phyloP scores from a whole-genome alignment of 2,888 invertebrate species.

The Rhodophaea formosa region DNA sequence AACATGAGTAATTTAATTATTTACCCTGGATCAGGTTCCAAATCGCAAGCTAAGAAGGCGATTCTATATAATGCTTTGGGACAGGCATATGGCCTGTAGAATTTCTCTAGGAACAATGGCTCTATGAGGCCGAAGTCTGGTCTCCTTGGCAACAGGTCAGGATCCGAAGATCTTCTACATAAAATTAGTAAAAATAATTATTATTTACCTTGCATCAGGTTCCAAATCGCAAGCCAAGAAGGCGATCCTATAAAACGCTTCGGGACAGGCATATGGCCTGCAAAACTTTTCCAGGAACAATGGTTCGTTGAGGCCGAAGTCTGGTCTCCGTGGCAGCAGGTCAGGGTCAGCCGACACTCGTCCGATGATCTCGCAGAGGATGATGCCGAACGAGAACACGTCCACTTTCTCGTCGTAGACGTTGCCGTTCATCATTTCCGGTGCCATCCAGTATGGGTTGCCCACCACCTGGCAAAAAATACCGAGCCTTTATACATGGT shows the following conservation, averaged over 20 bases:
- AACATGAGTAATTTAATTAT: too few species aligned
- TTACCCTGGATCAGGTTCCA: conserved; percentile 94
- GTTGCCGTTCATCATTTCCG: conserved; percentile 98
- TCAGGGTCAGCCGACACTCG: conserved; percentile 97
- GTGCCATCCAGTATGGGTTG: conserved; percentile 99
- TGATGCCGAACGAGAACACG: conserved; percentile 97
- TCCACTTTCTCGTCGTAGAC: conserved; percentile 98
- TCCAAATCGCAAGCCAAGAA: conserved; percentile 95
- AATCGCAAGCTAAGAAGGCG: conserved; percentile 94
- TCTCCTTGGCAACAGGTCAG: conserved; percentile 94
- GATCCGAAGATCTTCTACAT: too few species aligned
- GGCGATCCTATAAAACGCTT: conserved; percentile 92
- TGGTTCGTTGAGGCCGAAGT: conserved; percentile 94
- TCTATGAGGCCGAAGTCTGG: conserved; percentile 95
- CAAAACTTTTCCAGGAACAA: conserved; percentile 92
- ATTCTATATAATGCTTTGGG: conserved; percentile 93
- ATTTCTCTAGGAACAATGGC: conserved; percentile 89
- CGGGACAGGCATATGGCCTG: conserved; percentile 83
- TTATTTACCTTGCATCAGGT: conserved; percentile 93
- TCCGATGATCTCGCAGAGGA: conserved; percentile 97
- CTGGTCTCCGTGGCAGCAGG: conserved; percentile 92
- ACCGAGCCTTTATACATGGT: too few species aligned
- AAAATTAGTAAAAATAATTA: too few species aligned
- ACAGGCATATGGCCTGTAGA: conserved; percentile 83
- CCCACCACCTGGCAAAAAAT: conserved; percentile 85